Evolutionary conservation across 2,888 invertebrate genomes (phyloP).

Genomic region (Tineola bisselliella): DNA sequence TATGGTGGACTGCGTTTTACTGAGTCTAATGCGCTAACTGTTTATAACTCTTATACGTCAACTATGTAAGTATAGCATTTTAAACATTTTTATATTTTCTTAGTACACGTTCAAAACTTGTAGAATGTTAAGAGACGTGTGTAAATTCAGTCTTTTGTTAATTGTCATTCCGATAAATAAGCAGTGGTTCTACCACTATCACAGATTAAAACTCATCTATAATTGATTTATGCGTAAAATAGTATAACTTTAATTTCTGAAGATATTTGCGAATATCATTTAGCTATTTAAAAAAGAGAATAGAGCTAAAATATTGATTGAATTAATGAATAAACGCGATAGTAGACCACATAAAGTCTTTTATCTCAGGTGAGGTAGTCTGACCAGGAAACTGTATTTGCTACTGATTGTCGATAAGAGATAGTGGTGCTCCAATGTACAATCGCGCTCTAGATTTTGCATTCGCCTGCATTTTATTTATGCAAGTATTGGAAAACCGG

Average conservation of each 20-base stretch:
- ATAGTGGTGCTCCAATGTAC: neutral
- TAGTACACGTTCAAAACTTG: neutral
- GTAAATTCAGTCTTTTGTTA: too few species aligned
- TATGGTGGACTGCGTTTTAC: neutral
- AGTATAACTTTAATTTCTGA: too few species aligned
- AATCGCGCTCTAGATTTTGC: conserved; percentile 5
- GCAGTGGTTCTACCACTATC: too few species aligned
- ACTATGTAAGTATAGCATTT: neutral
- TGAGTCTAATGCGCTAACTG: conserved; percentile 1
- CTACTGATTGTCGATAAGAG: neutral
- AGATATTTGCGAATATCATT: too few species aligned
- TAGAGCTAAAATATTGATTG: too few species aligned
- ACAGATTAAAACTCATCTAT: too few species aligned
- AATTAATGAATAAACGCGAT: too few species aligned
- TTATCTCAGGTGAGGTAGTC: neutral
- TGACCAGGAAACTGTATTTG: neutral
- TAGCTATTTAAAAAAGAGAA: too few species aligned
- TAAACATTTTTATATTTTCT: neutral
- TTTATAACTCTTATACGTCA: conserved; percentile 1
- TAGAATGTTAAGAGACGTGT: too few species aligned
- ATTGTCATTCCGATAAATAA: too few species aligned
- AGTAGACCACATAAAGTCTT: too few species aligned
- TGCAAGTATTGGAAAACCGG: conserved; percentile 11
- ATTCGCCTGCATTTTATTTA: neutral
- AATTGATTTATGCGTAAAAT: too few species aligned